phyloP scores from a whole-genome alignment of 2,888 invertebrate species.

The Drosophila pseudotalamancana region DNA sequence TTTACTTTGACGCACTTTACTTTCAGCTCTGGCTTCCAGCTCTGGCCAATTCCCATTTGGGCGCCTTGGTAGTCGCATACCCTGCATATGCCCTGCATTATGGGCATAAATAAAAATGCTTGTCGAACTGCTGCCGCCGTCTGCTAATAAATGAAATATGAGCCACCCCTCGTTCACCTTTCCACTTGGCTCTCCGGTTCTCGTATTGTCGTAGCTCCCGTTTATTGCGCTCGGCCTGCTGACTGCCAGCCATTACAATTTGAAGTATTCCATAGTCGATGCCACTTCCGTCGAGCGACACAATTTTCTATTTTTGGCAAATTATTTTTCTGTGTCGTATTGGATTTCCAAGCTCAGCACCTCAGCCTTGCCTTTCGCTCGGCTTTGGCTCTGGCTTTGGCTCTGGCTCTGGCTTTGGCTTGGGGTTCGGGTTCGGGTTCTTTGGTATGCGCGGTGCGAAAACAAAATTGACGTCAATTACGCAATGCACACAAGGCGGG shows the following conservation, averaged over 20 bases:
- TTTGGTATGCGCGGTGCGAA: conserved; percentile 84
- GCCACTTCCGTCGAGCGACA: conserved; percentile 54
- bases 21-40: conserved; percentile 24
- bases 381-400: too few species aligned
- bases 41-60: conserved; percentile 33
- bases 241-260: conserved; percentile 64
- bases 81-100: conserved; percentile 83
- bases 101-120: conserved; percentile 75
- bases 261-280: conserved; percentile 56
- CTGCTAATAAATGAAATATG: conserved; percentile 82
- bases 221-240: conserved; percentile 64
- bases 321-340: conserved; percentile 76
- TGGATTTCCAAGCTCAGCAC: conserved; percentile 59
- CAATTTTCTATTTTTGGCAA: conserved; percentile 80
- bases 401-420: too few species aligned
- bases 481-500: conserved; percentile 78
- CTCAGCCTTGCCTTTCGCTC: conserved; percentile 5
- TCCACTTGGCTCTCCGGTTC: conserved; percentile 6
- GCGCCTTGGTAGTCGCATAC: conserved; percentile 35
- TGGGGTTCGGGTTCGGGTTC: not conserved
- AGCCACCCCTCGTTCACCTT: conserved; percentile 47
- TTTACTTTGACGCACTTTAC: conserved; percentile 62
- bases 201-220: conserved; percentile 72
- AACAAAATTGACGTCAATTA: conserved; percentile 85
- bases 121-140: conserved; percentile 53